Evolutionary conservation across 2,113 vertebrate species (phyloP).

Genomic region (Cisticola juncidis): DNA sequence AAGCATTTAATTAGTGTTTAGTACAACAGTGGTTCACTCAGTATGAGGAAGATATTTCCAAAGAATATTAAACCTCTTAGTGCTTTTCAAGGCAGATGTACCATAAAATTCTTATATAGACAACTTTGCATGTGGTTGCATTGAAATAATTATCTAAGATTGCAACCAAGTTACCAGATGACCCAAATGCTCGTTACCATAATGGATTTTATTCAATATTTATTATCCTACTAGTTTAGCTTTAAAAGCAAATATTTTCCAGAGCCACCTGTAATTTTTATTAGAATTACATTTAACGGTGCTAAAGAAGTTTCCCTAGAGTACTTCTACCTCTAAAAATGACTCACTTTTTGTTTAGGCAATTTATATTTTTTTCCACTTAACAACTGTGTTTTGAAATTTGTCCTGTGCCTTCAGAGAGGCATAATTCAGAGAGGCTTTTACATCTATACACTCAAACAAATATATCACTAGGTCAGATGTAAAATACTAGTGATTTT

Average conservation of each 20-base stretch:
- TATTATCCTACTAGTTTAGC: background rate
- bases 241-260: background rate
- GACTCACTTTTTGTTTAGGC: background rate
- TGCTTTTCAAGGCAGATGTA: background rate
- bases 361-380: background rate
- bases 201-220: background rate
- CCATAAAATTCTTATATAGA: background rate
- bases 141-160: background rate
- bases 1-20: background rate
- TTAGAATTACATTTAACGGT: background rate
- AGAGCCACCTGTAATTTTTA: background rate
- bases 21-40: background rate
- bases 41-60: background rate
- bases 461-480: background rate
- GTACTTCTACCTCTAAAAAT: background rate
- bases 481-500: background rate
- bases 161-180: background rate
- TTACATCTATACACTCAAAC: background rate
- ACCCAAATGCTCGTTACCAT: rapidly evolving
- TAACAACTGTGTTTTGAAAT: background rate
- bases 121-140: background rate
- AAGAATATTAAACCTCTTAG: background rate
- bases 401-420: background rate
- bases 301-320: background rate
- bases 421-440: background rate